A percentile compares a stretch with the other conserved stretches of the same genome.
phyloP scores from a whole-genome alignment of 2,888 invertebrate species.

The Steinernema hermaphroditum region DNA sequence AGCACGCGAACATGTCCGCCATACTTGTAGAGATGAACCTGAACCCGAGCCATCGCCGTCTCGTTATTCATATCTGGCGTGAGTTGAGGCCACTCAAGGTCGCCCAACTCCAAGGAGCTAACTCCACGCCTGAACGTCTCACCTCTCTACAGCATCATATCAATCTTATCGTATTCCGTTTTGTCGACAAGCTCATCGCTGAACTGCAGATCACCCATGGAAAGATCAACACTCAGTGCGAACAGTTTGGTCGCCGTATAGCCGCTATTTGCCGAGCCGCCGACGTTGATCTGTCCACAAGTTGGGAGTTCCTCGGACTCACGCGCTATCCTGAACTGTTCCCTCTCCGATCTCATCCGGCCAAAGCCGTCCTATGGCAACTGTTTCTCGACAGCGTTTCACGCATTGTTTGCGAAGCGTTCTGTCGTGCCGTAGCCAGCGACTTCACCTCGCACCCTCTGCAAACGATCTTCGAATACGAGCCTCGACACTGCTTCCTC shows the following conservation, averaged over 20 bases:
- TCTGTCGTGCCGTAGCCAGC: slow-evolving; percentile 43
- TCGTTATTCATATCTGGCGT: slow-evolving; percentile 18
- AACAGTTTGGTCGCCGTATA: slow-evolving; percentile 41
- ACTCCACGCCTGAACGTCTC: neutral
- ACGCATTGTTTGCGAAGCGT: slow-evolving; percentile 45
- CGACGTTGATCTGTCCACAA: slow-evolving; percentile 41
- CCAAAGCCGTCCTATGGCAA: slow-evolving; percentile 45
- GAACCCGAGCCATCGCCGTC: slow-evolving; percentile 21
- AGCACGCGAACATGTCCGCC: too few species aligned
- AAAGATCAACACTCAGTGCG: slow-evolving; percentile 35
- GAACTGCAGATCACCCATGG: slow-evolving; percentile 34
- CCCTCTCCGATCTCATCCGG: slow-evolving; percentile 38
- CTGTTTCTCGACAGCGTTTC: slow-evolving; percentile 44
- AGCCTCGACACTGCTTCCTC: slow-evolving; percentile 39
- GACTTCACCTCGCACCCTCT: slow-evolving; percentile 42
- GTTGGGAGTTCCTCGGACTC: slow-evolving; percentile 45
- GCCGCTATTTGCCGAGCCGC: slow-evolving; percentile 44
- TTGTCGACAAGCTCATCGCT: slow-evolving; percentile 42
- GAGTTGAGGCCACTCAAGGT: slow-evolving; percentile 8
- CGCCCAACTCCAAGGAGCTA: neutral
- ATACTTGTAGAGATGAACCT: slow-evolving; percentile 19
- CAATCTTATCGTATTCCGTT: slow-evolving; percentile 43
- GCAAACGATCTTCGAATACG: slow-evolving; percentile 42
- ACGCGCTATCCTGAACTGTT: slow-evolving; percentile 23
- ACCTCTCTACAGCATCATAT: slow-evolving; percentile 38